phyloP scores from a whole-genome alignment of 2,113 vertebrate species.

The Rhizomys pruinosus region DNA sequence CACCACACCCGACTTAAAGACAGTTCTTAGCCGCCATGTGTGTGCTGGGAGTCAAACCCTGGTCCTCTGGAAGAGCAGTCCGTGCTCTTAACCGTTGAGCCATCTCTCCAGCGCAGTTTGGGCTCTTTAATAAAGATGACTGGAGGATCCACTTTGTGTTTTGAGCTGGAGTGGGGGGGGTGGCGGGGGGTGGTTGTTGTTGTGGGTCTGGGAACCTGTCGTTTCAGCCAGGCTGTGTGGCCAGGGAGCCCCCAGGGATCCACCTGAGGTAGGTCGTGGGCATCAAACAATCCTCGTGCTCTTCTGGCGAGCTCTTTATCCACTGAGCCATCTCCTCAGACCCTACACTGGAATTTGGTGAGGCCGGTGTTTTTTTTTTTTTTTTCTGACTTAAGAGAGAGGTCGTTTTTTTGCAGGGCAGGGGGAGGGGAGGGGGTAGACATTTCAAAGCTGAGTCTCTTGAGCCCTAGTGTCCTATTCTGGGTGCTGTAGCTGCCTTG shows the following conservation, averaged over 20 bases:
- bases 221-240: background rate
- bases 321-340: background rate
- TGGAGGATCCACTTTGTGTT: background rate
- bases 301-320: too few species aligned
- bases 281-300: background rate
- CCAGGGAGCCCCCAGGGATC: background rate
- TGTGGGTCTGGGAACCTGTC: background rate
- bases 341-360: background rate
- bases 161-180: too few species aligned
- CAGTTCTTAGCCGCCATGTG: too few species aligned
- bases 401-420: slow-evolving; percentile 9
- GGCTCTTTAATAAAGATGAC: background rate
- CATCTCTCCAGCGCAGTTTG: too few species aligned
- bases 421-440: too few species aligned
- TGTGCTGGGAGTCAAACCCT: too few species aligned
- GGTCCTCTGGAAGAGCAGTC: too few species aligned
- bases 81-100: too few species aligned
- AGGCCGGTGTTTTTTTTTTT: background rate
- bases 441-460: background rate
- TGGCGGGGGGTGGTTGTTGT: too few species aligned
- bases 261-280: too few species aligned
- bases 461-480: background rate
- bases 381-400: background rate
- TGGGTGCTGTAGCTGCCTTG: background rate
- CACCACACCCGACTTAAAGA: too few species aligned